Base-by-base conservation (phyloP, 2,888 invertebrate genomes). In the Aporophyla nigra region DNA sequence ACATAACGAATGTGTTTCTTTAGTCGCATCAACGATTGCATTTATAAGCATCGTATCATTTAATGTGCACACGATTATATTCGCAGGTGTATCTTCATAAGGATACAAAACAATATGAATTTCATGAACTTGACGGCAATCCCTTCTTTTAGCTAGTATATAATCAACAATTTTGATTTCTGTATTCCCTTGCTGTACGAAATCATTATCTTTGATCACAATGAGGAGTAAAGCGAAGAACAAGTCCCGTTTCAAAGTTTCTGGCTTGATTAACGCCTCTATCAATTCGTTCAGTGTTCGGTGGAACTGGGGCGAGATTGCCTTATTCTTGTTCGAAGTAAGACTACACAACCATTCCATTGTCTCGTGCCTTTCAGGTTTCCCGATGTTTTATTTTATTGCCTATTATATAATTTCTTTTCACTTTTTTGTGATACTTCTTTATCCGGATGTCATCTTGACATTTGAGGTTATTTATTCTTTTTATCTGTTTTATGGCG, bases 161-260 rank as follows among this genome's bases (percentile, higher is more conserved):
- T 86, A 91, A 80, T 92, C 90, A 65, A 85, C 74, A 58, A 90
- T 78, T 21, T 83, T 77, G 40, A 77, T 77, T 70, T 87, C 82
- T 53, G 68, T 80, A 24, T 82, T 78, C 51, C 76, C 84, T 74
- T 85, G 88, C 74, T 89, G 70, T 67, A 88, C 65, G 71, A 93
- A 93, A 87, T 90, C 86, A 86, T 91, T 92, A 88, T 93, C 92
- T 76, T 89, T 91, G 89, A 92, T 91, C 77, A 92, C 84, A 87
- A 89, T 88, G 80, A 93, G 89, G 65, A 93, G 86, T 78, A 92
- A 83, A 79, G 91, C 88, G 69, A 92, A 90, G 86, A 93, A 89
- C 83, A 93, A 86, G 83, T 93, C 92, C 68, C 88, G 89, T 85
- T 91, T 92, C 82, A 93, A 90, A 86, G 88, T 88, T 85, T 90